Base-by-base conservation (phyloP, 2,797 vertebrate genomes). In the Threskiornis aethiopicus region DNA sequence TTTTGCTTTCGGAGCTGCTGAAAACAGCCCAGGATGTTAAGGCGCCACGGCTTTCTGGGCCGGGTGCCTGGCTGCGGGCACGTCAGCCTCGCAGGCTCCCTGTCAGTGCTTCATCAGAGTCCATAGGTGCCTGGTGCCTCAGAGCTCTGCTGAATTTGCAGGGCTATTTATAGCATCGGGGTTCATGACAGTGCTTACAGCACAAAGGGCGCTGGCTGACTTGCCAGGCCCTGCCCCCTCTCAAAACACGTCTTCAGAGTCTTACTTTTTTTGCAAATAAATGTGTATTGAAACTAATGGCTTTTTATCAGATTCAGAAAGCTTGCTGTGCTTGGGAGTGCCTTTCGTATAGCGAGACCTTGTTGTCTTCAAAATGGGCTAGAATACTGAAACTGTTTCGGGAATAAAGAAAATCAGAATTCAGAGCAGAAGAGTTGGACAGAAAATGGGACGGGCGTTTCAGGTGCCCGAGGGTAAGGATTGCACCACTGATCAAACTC, bases 71-170 rank as follows among this genome's bases (percentile, higher is more conserved):
- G 42, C 37, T 14, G 31, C 5, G 4, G 51, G 62, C 46, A 8
- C 1, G 1, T 33, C 22, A 17, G 79, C 65, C 54, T 13, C 0
- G 3, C 31, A 7, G 26, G 39, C 39, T 54, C 33, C 64, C n/a
- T 4, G 10, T 11, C 1, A 0, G 11, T 4, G 39, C 44, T 15
- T 10, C n/a, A 2, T 6, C 4, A 8, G 65, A 73, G 66, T 26
- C 41, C 21, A 3, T 21, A 33, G 33, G 39, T 69, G 71, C 55
- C 59, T 7, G 10, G 33, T 37, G 71, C 44, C 41, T 61, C 31
- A 6, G 0, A 5, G 5, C 46, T 15, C 29, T 26, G 65, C 70
- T 49, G 70, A 69, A 26, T 64, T 13, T 2, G 16, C 16, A 16
- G 59, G 5, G 22, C 51, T 65, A 4, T 55, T 70, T 31, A 29